Base-by-base conservation (phyloP, 2,797 vertebrate species). In the Pteronotus mesoamericanus region DNA sequence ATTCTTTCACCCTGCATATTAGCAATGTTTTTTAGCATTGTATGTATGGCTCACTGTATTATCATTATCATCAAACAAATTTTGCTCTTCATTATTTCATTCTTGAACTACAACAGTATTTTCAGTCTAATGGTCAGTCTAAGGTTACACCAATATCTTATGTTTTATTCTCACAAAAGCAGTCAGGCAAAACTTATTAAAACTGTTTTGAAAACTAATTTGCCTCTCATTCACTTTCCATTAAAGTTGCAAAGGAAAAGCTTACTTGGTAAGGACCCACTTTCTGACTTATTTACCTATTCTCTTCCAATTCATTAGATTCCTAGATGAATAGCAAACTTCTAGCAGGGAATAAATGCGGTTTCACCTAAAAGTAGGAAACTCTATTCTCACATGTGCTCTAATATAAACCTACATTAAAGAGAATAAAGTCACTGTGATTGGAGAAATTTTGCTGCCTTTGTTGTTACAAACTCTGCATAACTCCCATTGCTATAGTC, bases 131-230 rank as follows among this genome's bases (percentile, higher is more conserved):
- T 82, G n/a, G 34, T 89, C 55, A 80, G 39, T 71, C 77, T 89
- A 87, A 80, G 6, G 18, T 91, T 95, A 77, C 11, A 2, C 6
- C 74, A 61, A 72, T 26, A 91, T 69, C 29, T 68, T 88, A 21
- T 68, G 87, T 61, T 89, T 94, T 86, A 80, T 59, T 39, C 19
- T 83, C 53, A 72, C 37, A 93, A 91, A 88, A 37, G n/a, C 37
- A 72, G 48, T 90, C 46, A 84, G 39, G 7, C 5, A 90, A 96
- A 97, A 86, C 34, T 69, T 80, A 79, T 72, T 94, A 89, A 96
- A 96, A 79, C 24, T 66, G 16, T 92, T 95, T 79, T 86, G 24
- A 96, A 94, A 94, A 90, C 22, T 79, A 18, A 79, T 87, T 94
- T 85, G n/a, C 3, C 51, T 91, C 42, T 94, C 78, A 86, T 92